Evolutionary conservation across 2,113 vertebrate species (phyloP), one percentile per base, ranked within the genome.

Genomic region (Centropus bengalensis): DNA sequence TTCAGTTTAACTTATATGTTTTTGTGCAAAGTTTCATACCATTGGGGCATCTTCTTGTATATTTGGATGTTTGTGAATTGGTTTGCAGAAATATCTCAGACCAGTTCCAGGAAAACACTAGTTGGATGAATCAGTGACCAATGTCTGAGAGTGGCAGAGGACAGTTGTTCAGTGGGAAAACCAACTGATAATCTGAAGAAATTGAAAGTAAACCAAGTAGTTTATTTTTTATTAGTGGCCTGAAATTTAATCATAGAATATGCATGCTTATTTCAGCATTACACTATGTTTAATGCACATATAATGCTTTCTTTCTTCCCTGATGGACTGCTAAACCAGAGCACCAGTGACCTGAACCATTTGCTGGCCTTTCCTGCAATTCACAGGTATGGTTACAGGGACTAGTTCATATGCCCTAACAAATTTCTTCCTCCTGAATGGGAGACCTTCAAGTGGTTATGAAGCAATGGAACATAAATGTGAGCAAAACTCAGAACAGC

Each of bases 381-480:
- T 71, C 70, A 64, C 17, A 64, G 58, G 27, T 15, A 23, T 5
- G 4, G 28, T 36, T 45, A 33, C 32, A 58, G 12, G 58, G 49
- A 62, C 30, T 52, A 28, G 10, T 68, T 33, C 30, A 6, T 9
- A 32, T 36, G 47, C 21, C 42, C 33, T 52, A 45, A 62, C 27
- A 84, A 88, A 89, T 62, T 12, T 85, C 36, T 64, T 49, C n/a
- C 23, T 58, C 38, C 54, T 26, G 33, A 38, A 73, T 18, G 6
- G 70, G 24, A 83, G 70, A 71, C 8, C 6, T 69, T 87, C 36
- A 74, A 73, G 14, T 13, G 15, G 45, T 84, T 82, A 64, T 84
- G 60, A 95, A 85, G 47, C 73, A 74, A 62, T 80, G 64, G 62
- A 93, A 95, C 90, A 86, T 44, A 87, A 87, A 94, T 81, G n/a